Percentiles rank a stretch among this genome's conserved stretches.
These are phyloP conservation scores for Ciconia maguari DNA, from an alignment of 2,113 vertebrate genomes.

Conservation along the genomic window DNA sequence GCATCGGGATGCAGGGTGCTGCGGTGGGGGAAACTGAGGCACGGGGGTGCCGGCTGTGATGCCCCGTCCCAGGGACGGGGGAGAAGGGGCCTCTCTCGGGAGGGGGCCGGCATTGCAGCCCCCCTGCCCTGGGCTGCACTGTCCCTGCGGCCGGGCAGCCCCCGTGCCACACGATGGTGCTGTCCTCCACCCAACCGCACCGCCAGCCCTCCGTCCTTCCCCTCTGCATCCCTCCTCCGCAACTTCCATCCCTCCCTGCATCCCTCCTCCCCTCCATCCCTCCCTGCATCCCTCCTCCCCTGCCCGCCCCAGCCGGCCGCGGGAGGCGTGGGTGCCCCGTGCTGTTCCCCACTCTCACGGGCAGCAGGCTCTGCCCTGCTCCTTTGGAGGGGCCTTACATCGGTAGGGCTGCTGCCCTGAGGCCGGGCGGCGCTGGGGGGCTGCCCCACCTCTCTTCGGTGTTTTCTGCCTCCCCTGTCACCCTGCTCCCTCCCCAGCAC, in stretches of 20 bases:
- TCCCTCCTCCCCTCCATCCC: neutral
- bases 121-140: neutral
- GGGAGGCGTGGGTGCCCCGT: neutral
- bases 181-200: constrained; percentile 11
- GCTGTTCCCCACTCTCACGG: neutral
- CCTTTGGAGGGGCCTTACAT: neutral
- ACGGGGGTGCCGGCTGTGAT: neutral
- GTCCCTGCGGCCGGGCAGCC: neutral
- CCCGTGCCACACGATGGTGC: constrained; percentile 50
- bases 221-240: neutral
- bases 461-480: neutral
- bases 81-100: neutral
- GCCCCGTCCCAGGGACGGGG: neutral
- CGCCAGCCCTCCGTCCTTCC: neutral
- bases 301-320: neutral
- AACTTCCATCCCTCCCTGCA: neutral
- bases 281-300: neutral
- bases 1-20: neutral
- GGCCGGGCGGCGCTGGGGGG: neutral
- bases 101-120: neutral
- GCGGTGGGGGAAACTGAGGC: neutral
- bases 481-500: neutral
- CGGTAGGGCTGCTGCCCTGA: accelerated
- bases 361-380: neutral
- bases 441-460: neutral